Evolutionary conservation across 2,888 invertebrate genomes (phyloP).

Genomic region (Papilio elwesi): DNA sequence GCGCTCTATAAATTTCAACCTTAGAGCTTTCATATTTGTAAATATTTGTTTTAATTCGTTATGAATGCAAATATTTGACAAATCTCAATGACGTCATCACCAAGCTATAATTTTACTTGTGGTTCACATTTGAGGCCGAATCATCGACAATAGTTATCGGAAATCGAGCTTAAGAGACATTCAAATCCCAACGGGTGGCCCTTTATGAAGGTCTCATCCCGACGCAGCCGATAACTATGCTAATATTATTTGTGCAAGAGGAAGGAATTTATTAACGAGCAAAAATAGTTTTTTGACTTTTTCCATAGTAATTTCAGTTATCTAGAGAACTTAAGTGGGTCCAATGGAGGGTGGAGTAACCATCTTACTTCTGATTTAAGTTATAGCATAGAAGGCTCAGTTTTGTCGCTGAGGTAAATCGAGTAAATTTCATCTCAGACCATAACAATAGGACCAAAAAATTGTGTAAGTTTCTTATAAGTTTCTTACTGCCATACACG

Average conservation of each 20-base stretch:
- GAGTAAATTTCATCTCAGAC: too few species aligned
- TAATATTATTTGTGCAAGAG: conserved; percentile 83
- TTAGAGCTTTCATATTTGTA: not conserved
- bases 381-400: too few species aligned
- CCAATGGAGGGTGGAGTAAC: not conserved
- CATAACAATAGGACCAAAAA: too few species aligned
- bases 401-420: too few species aligned
- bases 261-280: conserved; percentile 72
- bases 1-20: too few species aligned
- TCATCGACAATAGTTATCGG: conserved; percentile 84
- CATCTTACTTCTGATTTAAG: not conserved
- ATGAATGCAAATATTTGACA: conserved; percentile 62
- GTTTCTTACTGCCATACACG: too few species aligned
- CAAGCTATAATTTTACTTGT: conserved; percentile 80
- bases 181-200: conserved; percentile 73
- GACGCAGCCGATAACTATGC: conserved; percentile 82
- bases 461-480: too few species aligned
- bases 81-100: conserved; percentile 74
- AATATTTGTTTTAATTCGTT: not conserved
- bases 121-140: conserved; percentile 74
- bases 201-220: conserved; percentile 82
- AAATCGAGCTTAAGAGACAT: conserved; percentile 81
- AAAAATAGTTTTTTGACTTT: conserved; percentile 10
- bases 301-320: not conserved
- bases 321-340: not conserved